Base-by-base conservation (phyloP, 2,888 invertebrate species). In the Drosophila peninsularis region DNA sequence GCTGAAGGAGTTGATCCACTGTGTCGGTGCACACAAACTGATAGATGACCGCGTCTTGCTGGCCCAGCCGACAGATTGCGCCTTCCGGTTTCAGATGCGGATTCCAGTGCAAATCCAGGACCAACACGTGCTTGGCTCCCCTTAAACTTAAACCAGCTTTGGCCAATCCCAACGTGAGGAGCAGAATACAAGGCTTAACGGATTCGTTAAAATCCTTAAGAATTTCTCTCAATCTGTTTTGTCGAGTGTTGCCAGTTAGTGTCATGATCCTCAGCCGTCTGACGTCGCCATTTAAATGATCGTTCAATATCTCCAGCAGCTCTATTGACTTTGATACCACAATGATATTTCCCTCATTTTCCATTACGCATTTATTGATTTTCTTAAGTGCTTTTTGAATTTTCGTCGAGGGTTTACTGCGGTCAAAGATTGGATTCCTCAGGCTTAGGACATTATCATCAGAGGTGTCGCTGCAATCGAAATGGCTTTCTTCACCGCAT, bases 41-140 rank as follows among this genome's bases (percentile, higher is more conserved):
- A 30, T 21, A 54, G 10, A 54, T 3, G 19, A 1, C 9, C 1
- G 41, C 30, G 9, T 19, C 17, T 19, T 5, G 19, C 30, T 30
- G 27, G 10, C 30, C 30, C 19, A 41, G 17, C 1, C 30, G 30
- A 54, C 14, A 32, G 30, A 30, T 41, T 30, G 11, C 19, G 9
- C 19, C 24, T 19, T 41, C 13, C 27, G 10, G 9, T 3, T 32
- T 10, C 30, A 32, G 3, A 10, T 54, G 17, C n/a, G 39, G 41
- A 30, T 54, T 54, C 41, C 54, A 54, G 54, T 54, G 19, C 1
- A 30, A 3, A 19, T 54, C 54, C 54, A 54, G 30, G 5, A 30
- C 0, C 10, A 54, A 7, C 41, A 41, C 4, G 30, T 30, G 30
- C 2, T n/a, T 30, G 19, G 39, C 53, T 11, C 19, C 19, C 2